Percentiles rank a stretch among this genome's conserved stretches.
Conservation (phyloP, 2,888 invertebrate genomes). For the Drosophila ochracea region DNA sequence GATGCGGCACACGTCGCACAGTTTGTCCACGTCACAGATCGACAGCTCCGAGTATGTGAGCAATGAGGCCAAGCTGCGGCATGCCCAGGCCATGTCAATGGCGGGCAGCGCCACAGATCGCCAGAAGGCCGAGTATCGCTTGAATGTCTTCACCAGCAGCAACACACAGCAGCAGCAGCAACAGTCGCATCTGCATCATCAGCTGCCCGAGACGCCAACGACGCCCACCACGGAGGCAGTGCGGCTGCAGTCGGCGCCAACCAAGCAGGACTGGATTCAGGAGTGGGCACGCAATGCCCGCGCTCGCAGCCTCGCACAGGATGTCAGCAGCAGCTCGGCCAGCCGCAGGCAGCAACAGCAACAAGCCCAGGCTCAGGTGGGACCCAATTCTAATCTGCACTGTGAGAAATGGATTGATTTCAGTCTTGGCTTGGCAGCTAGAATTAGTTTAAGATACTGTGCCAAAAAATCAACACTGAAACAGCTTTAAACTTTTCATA, state of each 20-base stretch:
- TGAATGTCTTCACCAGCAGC: conserved; percentile 83
- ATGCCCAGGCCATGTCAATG: conserved; percentile 68
- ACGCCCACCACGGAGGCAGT: conserved; percentile 81
- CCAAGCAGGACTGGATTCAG: conserved; percentile 87
- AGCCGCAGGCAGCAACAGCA: conserved; percentile 67
- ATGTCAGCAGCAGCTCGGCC: conserved; percentile 57
- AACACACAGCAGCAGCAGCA: conserved; percentile 73
- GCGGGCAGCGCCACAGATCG: conserved; percentile 83
- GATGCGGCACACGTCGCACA: conserved; percentile 86
- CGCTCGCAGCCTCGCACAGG: conserved; percentile 83
- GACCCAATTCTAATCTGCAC: neutral
- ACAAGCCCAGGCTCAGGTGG: conserved; percentile 62
- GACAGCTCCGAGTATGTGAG: conserved; percentile 88
- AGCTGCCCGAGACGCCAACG: conserved; percentile 79
- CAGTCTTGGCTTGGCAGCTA: neutral
- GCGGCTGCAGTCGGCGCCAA: conserved; percentile 83
- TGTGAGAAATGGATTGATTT: neutral
- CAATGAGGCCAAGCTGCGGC: conserved; percentile 82
- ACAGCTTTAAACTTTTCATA: neutral
- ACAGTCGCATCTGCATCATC: conserved; percentile 48
- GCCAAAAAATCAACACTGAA: neutral
- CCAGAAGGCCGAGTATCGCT: conserved; percentile 84
- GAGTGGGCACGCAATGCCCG: conserved; percentile 88
- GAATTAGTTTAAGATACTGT: neutral
- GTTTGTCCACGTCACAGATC: conserved; percentile 90